A percentile compares a stretch with the other conserved stretches of the same genome.
These are phyloP conservation scores for Tenrec ecaudatus DNA, from an alignment of 2,113 vertebrate species.

Conservation along the genomic window DNA sequence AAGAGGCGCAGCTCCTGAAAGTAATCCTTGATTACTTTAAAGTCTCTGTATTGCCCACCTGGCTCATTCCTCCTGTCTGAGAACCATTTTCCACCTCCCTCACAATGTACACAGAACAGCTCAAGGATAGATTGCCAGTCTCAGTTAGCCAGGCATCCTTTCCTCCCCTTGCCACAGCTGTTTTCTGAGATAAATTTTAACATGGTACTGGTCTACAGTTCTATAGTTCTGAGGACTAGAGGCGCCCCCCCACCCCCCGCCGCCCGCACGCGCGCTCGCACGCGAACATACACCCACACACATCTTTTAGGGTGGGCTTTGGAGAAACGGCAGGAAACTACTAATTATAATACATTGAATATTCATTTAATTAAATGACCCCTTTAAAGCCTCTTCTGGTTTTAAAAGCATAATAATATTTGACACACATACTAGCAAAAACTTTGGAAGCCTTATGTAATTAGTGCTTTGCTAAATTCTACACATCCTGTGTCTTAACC, in stretches of 20 bases:
- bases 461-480: not conserved
- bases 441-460: not conserved
- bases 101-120: not conserved
- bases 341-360: not conserved
- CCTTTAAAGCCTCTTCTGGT: not conserved
- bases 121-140: not conserved
- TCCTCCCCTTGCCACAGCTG: not conserved
- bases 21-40: fast-evolving
- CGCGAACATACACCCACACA: no score
- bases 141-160: not conserved
- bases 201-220: no score
- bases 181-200: not conserved
- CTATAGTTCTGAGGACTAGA: not conserved
- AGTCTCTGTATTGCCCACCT: not conserved
- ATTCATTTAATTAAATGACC: not conserved
- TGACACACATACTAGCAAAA: not conserved
- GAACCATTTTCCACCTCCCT: not conserved
- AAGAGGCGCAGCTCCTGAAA: no score
- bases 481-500: not conserved
- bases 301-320: no score
- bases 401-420: not conserved
- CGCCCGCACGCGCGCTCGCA: no score
- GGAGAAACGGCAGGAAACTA: not conserved
- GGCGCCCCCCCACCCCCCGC: fast-evolving
- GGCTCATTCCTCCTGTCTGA: not conserved